A percentile compares a stretch with the other conserved stretches of the same genome.
Evolutionary conservation across 2,888 invertebrate genomes (phyloP).

Genomic region (Drosophila anceps): DNA sequence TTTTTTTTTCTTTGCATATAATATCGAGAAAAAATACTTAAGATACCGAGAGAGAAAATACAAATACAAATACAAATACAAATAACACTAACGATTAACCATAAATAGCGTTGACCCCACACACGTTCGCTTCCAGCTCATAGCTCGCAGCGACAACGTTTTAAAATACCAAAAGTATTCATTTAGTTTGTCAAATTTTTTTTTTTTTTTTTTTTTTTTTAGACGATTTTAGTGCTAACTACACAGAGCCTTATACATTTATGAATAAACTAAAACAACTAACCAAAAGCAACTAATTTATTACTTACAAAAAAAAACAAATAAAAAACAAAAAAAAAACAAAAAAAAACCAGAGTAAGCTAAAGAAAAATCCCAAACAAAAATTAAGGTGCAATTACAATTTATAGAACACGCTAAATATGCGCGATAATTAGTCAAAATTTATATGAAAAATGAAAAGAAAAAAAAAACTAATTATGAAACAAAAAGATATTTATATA

Average conservation of each 20-base stretch:
- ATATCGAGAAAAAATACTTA: conserved; percentile 3
- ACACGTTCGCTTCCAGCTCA: conserved; percentile 47
- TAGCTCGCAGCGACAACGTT: conserved; percentile 26
- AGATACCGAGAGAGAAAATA: conserved; percentile 9
- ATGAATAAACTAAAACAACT: conserved; percentile 43
- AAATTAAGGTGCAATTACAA: conserved; percentile 73
- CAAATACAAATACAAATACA: conserved; percentile 9
- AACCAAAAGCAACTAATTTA: conserved; percentile 41
- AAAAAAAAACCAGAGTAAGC: conserved; percentile 16
- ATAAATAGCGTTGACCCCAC: conserved; percentile 12
- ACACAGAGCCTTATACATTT: conserved; percentile 75
- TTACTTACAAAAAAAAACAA: conserved; percentile 22
- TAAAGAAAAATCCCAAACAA: conserved; percentile 37
- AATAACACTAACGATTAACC: conserved; percentile 6
- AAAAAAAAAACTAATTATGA: conserved; percentile 17
- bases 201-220: background rate
- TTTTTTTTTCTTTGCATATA: conserved; percentile 21
- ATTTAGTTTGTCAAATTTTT: conserved; percentile 22
- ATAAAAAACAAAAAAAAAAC: background rate
- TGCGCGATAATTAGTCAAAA: conserved; percentile 67
- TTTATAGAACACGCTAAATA: conserved; percentile 60
- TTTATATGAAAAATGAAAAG: conserved; percentile 48
- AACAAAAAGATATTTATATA: conserved; percentile 55
- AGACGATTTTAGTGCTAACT: conserved; percentile 43
- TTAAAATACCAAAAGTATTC: conserved; percentile 14